phyloP scores from a whole-genome alignment of 2,888 invertebrate species.

The Lamellibrachia columna region DNA sequence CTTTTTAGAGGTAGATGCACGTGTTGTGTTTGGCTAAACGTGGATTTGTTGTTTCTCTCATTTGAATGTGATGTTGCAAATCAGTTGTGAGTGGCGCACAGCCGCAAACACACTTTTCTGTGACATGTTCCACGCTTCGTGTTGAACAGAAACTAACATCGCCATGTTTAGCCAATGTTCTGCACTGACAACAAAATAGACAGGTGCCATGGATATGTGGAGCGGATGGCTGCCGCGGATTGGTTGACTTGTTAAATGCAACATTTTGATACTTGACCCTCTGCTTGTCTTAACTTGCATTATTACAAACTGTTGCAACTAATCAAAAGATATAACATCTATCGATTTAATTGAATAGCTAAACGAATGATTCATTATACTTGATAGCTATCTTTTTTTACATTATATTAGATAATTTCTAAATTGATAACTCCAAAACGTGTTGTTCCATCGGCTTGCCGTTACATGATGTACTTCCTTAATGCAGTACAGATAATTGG shows the following conservation, averaged over 20 bases:
- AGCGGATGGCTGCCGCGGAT: neutral
- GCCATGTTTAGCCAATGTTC: neutral
- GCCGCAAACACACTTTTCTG: neutral
- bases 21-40: neutral
- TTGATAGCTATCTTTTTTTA: neutral
- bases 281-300: neutral
- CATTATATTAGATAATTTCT: neutral
- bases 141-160: slow-evolving; percentile 2
- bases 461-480: neutral
- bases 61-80: neutral
- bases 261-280: neutral
- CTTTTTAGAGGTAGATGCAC: neutral
- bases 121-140: neutral
- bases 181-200: neutral
- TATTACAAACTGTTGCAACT: neutral
- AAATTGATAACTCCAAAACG: neutral
- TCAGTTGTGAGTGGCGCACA: neutral
- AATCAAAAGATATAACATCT: neutral
- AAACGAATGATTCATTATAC: neutral
- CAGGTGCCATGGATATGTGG: neutral
- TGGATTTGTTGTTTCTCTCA: neutral
- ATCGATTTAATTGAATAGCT: neutral
- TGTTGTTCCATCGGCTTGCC: neutral
- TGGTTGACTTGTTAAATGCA: neutral
- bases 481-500: neutral